phyloP scores from a whole-genome alignment of 2,888 invertebrate genomes.

The Megastigmus dorsalis region DNA sequence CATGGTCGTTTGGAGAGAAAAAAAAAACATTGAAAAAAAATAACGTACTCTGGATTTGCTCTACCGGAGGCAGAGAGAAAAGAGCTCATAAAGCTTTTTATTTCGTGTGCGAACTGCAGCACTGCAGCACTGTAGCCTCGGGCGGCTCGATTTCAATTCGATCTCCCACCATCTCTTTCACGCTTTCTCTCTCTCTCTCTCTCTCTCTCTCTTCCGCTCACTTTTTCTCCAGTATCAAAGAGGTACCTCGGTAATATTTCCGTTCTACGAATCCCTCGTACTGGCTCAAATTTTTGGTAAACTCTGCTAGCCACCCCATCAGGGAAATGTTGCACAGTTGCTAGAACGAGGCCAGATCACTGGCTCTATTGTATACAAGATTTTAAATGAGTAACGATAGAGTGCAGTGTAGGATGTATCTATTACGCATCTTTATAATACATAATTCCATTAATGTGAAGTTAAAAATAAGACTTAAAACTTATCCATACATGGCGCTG shows the following conservation, averaged over 20 bases:
- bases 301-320: too few relatives aligned
- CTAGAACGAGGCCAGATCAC: too few relatives aligned
- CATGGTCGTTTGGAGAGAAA: neutral
- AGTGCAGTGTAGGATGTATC: too few relatives aligned
- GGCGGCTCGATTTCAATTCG: constrained; percentile 32
- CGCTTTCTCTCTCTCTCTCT: too few relatives aligned
- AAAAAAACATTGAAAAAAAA: neutral
- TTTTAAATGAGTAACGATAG: too few relatives aligned
- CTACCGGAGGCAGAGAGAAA: neutral
- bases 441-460: too few relatives aligned
- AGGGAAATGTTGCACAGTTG: too few relatives aligned
- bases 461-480: too few relatives aligned
- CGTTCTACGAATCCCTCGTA: neutral
- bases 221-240: neutral
- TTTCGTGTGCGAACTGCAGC: neutral
- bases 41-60: neutral
- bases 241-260: neutral
- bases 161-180: too few relatives aligned
- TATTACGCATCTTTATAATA: too few relatives aligned
- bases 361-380: too few relatives aligned
- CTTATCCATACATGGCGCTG: too few relatives aligned
- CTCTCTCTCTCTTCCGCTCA: constrained; percentile 1
- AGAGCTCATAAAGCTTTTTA: constrained; percentile 24
- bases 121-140: neutral
- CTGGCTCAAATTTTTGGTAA: constrained; percentile 15